Evolutionary conservation across 2,888 invertebrate genomes (phyloP).

Genomic region (Cantharis nigra): DNA sequence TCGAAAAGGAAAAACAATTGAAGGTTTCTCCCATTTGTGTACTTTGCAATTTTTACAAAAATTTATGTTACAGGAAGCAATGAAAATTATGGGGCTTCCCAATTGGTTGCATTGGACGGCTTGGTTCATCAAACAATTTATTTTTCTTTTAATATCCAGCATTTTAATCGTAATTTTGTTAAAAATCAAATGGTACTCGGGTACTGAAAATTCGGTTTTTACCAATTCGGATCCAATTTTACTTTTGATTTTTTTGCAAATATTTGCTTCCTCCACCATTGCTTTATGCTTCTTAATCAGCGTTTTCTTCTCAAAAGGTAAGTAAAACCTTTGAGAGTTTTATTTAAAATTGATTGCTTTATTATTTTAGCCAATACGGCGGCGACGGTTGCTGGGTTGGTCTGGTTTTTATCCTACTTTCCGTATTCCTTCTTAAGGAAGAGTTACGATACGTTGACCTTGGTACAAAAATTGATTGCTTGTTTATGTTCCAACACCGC

Average conservation of each 20-base stretch:
- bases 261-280: conserved; percentile 73
- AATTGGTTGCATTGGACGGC: conserved; percentile 85
- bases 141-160: conserved; percentile 66
- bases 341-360: not conserved
- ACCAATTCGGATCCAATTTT: conserved; percentile 69
- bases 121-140: conserved; percentile 78
- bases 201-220: conserved; percentile 65
- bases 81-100: conserved; percentile 88
- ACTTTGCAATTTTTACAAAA: not conserved
- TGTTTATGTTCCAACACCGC: conserved; percentile 77
- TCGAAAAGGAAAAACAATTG: conserved; percentile 76
- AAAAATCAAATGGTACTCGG: conserved; percentile 51
- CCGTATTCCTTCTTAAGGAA: conserved; percentile 60
- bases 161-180: conserved; percentile 60
- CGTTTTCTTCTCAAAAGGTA: conserved; percentile 79
- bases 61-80: conserved; percentile 70
- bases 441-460: conserved; percentile 66
- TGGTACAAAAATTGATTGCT: conserved; percentile 64
- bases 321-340: conserved; percentile 23
- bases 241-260: conserved; percentile 69
- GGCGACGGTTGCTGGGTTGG: conserved; percentile 7
- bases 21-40: conserved; percentile 59
- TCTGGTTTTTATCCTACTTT: conserved; percentile 8
- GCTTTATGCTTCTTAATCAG: conserved; percentile 81
- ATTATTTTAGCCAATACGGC: conserved; percentile 9